These are phyloP conservation scores for Anguilla pacifica DNA, from an alignment of 2,797 vertebrate species.

Conservation along the genomic window DNA sequence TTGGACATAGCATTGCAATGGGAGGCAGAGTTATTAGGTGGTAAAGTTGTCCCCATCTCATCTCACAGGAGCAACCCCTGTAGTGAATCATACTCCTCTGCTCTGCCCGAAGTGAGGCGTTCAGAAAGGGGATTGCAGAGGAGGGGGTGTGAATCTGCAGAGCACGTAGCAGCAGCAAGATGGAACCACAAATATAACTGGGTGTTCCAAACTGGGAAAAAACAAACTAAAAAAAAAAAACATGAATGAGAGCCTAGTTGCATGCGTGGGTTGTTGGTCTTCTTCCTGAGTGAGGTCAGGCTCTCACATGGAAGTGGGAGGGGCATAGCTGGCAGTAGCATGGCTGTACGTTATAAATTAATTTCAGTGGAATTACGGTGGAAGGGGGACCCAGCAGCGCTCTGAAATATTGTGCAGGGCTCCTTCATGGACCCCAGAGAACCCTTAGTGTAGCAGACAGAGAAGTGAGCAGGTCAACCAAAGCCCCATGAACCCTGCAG, in stretches of 20 bases:
- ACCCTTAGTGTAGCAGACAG: neutral
- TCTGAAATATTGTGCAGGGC: neutral
- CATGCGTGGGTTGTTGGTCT: neutral
- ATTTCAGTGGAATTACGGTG: neutral
- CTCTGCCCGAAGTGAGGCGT: neutral
- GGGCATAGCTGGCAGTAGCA: neutral
- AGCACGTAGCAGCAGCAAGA: neutral
- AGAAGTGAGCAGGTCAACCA: neutral
- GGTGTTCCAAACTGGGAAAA: neutral
- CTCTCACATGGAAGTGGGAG: neutral
- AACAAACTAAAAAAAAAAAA: neutral
- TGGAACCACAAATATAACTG: neutral
- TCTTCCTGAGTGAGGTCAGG: neutral
- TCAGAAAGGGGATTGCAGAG: neutral
- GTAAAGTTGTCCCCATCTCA: neutral
- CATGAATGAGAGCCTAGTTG: neutral
- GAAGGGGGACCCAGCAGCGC: neutral
- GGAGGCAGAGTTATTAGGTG: neutral
- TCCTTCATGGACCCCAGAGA: neutral
- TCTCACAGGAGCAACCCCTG: too few relatives aligned
- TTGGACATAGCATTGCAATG: neutral
- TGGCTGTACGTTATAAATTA: neutral
- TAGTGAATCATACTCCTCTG: neutral
- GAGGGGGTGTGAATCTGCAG: neutral
- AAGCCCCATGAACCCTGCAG: neutral